Percentiles rank a stretch among this genome's conserved stretches.
These are phyloP conservation scores for Sesamia nonagrioides DNA, from an alignment of 1,140 invertebrate species.

Conservation along the genomic window DNA sequence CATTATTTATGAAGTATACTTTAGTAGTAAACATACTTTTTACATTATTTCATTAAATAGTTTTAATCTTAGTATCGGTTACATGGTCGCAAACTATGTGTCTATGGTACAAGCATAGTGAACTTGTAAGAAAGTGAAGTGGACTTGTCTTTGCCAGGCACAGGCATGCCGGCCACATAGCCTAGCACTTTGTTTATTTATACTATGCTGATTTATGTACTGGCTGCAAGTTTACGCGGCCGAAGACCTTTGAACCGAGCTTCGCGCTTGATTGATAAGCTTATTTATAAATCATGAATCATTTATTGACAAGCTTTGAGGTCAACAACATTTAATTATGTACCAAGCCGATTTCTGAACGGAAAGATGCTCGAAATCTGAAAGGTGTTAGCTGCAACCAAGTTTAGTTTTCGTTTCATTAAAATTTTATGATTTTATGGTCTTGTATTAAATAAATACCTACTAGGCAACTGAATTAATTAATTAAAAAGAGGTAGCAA, in stretches of 20 bases:
- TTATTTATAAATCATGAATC: constrained; percentile 47
- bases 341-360: constrained; percentile 6
- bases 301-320: constrained; percentile 30
- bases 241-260: constrained; percentile 62
- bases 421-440: not conserved
- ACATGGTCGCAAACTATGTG: constrained; percentile 22
- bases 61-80: constrained; percentile 15
- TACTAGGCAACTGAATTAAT: no score
- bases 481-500: no score
- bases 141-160: constrained; percentile 27
- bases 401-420: not conserved
- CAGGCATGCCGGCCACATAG: constrained; percentile 19
- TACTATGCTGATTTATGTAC: constrained; percentile 47
- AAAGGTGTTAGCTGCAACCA: not conserved
- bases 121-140: constrained; percentile 46
- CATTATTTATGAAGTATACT: not conserved
- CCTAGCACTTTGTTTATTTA: constrained; percentile 47
- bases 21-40: not conserved
- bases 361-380: not conserved
- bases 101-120: not conserved
- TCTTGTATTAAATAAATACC: not conserved
- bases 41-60: not conserved
- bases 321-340: constrained; percentile 8
- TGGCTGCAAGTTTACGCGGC: constrained; percentile 53
- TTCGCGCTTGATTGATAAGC: constrained; percentile 44